Evolutionary conservation across 2,797 vertebrate species (phyloP).

Genomic region (Rhynchotus rufescens): DNA sequence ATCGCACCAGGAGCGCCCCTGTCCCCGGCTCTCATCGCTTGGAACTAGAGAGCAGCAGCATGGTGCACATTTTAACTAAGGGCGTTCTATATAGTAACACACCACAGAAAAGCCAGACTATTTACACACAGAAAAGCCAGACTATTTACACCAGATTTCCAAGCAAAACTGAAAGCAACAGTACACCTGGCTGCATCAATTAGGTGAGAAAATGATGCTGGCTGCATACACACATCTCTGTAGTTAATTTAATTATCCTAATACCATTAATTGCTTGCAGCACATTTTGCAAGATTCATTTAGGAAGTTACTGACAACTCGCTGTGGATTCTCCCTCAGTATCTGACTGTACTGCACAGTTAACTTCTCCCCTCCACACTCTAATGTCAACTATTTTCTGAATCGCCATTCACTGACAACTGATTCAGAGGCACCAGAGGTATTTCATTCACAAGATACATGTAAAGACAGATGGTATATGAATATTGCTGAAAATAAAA

Average conservation of each 20-base stretch:
- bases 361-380: background rate
- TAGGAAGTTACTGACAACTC: background rate
- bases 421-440: background rate
- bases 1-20: fast-evolving
- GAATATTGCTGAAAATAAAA: background rate
- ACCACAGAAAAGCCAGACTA: background rate
- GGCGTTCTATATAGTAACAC: background rate
- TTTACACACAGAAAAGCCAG: background rate
- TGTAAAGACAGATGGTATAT: background rate
- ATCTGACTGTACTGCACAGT: background rate
- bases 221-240: background rate
- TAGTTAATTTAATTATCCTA: background rate
- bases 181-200: background rate
- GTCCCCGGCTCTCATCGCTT: background rate
- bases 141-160: background rate
- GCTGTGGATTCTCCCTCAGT: background rate
- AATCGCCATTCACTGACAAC: background rate
- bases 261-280: background rate
- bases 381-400: background rate
- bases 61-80: background rate
- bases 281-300: background rate
- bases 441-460: background rate
- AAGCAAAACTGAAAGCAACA: background rate
- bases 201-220: background rate
- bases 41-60: background rate